Base-by-base conservation (phyloP, 2,797 vertebrate genomes). In the Paedocypris micromegethes region DNA sequence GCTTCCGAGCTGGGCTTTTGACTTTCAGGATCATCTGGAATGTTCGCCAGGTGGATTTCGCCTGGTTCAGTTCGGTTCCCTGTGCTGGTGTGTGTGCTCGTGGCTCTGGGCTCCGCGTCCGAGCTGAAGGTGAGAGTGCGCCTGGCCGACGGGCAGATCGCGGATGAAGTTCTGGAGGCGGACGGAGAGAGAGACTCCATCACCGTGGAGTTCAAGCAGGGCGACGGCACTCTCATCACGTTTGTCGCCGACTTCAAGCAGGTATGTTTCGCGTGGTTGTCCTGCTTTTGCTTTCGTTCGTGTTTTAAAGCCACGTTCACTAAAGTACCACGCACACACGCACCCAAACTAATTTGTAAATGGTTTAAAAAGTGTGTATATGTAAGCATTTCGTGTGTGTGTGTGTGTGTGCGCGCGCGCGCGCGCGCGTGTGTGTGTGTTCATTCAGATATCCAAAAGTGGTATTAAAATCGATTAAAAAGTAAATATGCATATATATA, bases 111-210 rank as follows among this genome's bases (percentile, higher is more conserved):
- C 66, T 78, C 83, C 5, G 77, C 84, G 2, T 89, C 93, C 0
- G 94, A 97, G 87, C 87, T 97, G 77, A 88, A 92, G 79, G 95
- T 98, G 65, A 91, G 91, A 23, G 95, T 98, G 79, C 88, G 93
- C 65, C 85, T 97, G 76, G 80, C 90, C 2, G 93, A 94, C 83
- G 94, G 96, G 76, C 89, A 92, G 81, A 88, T 98, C 83, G 88
- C 94, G 3, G 93, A 97, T 78, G 95, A 97, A 86, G 89, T 91
- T 58, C 76, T 97, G 85, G 93, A 96, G 79, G 95, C 95, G 65
- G 95, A 98, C 88, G 90, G 88, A 56, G 91, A 93, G 38, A 86
- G 79, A 50, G 93, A 97, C 90, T 86, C 87, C 62, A 89, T 97
- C 80, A 89, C 90, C 7, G 81, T 97, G 5, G 96, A 98, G 83